phyloP scores from a whole-genome alignment of 1,140 invertebrate genomes.

The Maniola jurtina region DNA sequence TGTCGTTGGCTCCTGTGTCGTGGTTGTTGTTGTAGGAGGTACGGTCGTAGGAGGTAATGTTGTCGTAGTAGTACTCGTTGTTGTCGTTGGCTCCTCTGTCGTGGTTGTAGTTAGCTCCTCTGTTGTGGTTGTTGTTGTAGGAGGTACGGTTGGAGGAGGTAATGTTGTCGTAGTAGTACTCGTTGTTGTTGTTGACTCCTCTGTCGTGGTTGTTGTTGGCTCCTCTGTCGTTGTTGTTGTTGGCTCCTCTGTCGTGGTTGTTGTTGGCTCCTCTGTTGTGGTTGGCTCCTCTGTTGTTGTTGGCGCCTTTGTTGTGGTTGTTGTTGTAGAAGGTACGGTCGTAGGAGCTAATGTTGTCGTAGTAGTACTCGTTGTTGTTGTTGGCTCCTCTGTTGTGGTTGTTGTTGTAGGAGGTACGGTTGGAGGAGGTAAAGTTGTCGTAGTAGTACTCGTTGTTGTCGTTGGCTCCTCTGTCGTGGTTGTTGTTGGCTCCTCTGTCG shows the following conservation, averaged over 20 bases:
- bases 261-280: no score
- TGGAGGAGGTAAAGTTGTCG: constrained; percentile 15
- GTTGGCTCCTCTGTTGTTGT: no score
- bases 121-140: background rate
- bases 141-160: background rate
- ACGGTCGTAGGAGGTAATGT: background rate
- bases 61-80: constrained; percentile 11
- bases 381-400: no score
- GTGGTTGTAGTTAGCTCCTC: background rate
- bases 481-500: background rate
- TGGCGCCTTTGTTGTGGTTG: no score
- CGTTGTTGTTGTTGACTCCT: constrained; percentile 7
- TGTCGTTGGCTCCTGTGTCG: background rate
- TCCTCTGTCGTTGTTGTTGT: background rate
- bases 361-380: no score
- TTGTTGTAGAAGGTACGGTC: no score
- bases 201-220: constrained; percentile 9
- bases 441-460: constrained; percentile 10
- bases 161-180: constrained; percentile 13
- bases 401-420: background rate
- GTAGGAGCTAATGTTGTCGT: no score
- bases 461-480: background rate
- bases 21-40: background rate
- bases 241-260: background rate
- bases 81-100: background rate